Conservation (phyloP, 2,888 invertebrate species). For the Nephrocerus scutellatus region DNA sequence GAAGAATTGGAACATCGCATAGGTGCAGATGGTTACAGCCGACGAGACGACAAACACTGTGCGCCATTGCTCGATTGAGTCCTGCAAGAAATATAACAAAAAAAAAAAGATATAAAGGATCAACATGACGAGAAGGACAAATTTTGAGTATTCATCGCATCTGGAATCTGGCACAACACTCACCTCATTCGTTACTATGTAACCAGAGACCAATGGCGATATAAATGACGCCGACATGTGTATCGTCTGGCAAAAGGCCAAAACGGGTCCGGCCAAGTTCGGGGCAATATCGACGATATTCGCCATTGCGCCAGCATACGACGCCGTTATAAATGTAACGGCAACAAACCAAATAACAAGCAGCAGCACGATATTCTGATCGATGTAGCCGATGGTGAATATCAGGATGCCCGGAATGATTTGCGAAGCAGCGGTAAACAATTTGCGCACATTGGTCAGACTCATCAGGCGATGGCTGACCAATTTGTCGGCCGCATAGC, state of each 20-base stretch:
- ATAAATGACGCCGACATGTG: slow-evolving; percentile 69
- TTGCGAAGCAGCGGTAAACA: slow-evolving; percentile 63
- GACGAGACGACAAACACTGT: slow-evolving; percentile 59
- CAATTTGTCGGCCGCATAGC: slow-evolving; percentile 60
- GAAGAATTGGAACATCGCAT: slow-evolving; percentile 58
- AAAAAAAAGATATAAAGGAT: not conserved
- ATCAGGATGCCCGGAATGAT: slow-evolving; percentile 61
- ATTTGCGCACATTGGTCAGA: slow-evolving; percentile 59
- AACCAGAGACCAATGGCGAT: slow-evolving; percentile 59
- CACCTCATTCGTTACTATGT: slow-evolving; percentile 55
- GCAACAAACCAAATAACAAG: slow-evolving; percentile 62
- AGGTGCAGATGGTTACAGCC: slow-evolving; percentile 55
- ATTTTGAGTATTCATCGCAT: too few relatives aligned
- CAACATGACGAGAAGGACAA: not conserved
- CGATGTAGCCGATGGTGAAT: slow-evolving; percentile 57
- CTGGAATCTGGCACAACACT: too few relatives aligned
- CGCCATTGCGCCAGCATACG: slow-evolving; percentile 69
- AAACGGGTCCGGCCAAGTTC: slow-evolving; percentile 66
- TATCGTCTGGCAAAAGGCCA: slow-evolving; percentile 70
- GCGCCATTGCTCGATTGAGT: slow-evolving; percentile 54
- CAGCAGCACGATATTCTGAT: slow-evolving; percentile 54
- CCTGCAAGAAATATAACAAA: slow-evolving; percentile 23
- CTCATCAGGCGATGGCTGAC: slow-evolving; percentile 54
- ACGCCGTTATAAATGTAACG: slow-evolving; percentile 63
- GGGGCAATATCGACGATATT: slow-evolving; percentile 71